Percentiles rank a stretch among this genome's conserved stretches.
Evolutionary conservation across 2,113 vertebrate species (phyloP).

Genomic region (Sinocyclocheilus anshuiensis): DNA sequence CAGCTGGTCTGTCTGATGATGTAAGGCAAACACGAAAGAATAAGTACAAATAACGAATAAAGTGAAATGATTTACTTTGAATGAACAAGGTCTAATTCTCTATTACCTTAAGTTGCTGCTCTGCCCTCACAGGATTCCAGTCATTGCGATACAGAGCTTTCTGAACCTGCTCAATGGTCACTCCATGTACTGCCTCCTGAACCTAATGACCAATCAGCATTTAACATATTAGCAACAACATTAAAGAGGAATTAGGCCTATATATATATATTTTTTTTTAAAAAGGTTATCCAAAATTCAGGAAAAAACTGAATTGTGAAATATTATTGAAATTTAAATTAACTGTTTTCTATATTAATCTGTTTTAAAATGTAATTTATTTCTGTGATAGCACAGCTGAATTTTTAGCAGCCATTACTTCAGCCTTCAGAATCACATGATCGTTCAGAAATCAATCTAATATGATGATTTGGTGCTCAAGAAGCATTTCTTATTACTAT

Average conservation of each 20-base stretch:
- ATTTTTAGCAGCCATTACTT: too few relatives aligned
- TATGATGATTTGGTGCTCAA: too few relatives aligned
- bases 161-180: constrained; percentile 80
- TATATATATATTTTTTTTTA: too few relatives aligned
- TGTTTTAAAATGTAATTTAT: too few relatives aligned
- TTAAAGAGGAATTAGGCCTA: background rate
- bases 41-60: background rate
- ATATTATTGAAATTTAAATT: too few relatives aligned
- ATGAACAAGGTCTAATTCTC: background rate
- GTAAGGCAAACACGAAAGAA: background rate
- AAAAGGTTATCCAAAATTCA: too few relatives aligned
- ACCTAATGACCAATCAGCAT: constrained; percentile 67
- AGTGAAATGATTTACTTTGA: background rate
- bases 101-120: constrained; percentile 83
- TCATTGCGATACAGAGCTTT: constrained; percentile 73
- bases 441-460: too few relatives aligned
- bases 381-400: too few relatives aligned
- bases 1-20: constrained; percentile 80
- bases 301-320: too few relatives aligned
- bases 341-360: too few relatives aligned
- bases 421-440: too few relatives aligned
- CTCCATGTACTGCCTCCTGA: constrained; percentile 81
- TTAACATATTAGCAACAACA: background rate
- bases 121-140: constrained; percentile 77
- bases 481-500: background rate